Evolutionary conservation across 2,888 invertebrate species (phyloP), one percentile per base, ranked within the genome.

Genomic region (Nymphalis c-album): DNA sequence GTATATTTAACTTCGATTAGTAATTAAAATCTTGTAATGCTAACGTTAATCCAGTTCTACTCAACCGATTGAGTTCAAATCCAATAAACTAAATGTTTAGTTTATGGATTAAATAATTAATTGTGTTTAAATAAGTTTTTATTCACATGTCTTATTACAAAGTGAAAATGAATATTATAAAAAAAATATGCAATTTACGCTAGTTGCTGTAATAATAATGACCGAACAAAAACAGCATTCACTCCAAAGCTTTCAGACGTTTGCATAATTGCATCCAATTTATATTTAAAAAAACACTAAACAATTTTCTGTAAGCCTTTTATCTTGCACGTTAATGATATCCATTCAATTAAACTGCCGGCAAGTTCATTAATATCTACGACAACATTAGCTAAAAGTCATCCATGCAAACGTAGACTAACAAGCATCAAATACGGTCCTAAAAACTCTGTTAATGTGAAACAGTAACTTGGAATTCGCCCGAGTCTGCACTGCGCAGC

Each of bases 401-500:
- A 61, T 72, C 60, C 65, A 71, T 69, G 64, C 64, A 63, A 71
- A 64, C 68, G 63, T 58, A 67, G 62, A 61, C 63, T 71, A 75
- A 71, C 70, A 74, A 73, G 73, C 66, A 73, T 75, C 71, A 74
- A 72, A 75, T 73, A 74, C 71, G 72, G 73, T 70, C 78, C 75
- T 78, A 80, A 83, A 82, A 80, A 78, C 77, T 75, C 81, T 80
- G 79, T 82, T 81, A 80, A 76, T 76, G 76, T 74, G 75, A 82
- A 84, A 74, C 74, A 73, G 80, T 83, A 81, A 82, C 79, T 75
- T 40, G 82, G 79, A 79, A 76, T 74, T 75, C 74, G 67, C 59
- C 72, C 75, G 75, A 82, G 81, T 76, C 77, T 77, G 82, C 81
- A 83, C 84, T 90, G 90, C 90, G 90, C 91, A 89, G 85, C 80